A percentile compares a stretch with the other conserved stretches of the same genome.
These are phyloP conservation scores for Phoenicopterus ruber DNA, from an alignment of 2,113 vertebrate genomes.

Conservation along the genomic window DNA sequence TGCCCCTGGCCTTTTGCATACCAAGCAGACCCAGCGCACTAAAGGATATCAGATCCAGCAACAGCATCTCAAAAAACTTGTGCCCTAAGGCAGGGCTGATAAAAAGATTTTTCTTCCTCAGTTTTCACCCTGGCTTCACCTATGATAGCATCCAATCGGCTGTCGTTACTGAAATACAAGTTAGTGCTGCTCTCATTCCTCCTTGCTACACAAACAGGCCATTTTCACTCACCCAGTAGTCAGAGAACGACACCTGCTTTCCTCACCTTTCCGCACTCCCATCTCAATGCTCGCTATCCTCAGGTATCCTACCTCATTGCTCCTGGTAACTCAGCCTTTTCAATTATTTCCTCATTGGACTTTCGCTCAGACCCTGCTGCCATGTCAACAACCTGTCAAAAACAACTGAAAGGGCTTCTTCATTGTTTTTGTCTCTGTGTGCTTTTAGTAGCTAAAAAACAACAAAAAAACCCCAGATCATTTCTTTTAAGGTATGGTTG, in stretches of 20 bases:
- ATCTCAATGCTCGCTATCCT: background rate
- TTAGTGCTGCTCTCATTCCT: background rate
- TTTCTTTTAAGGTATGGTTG: conserved; percentile 1
- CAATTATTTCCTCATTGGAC: background rate
- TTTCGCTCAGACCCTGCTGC: background rate
- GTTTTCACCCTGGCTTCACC: background rate
- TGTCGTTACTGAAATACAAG: background rate
- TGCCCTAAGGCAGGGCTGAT: background rate
- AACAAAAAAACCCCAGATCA: background rate
- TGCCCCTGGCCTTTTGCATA: background rate
- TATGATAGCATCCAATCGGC: background rate
- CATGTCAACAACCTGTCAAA: background rate
- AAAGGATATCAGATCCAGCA: background rate
- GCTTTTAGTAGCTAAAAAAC: background rate
- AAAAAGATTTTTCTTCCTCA: background rate
- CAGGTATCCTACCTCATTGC: background rate
- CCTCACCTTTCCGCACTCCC: background rate
- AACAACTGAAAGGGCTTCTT: background rate
- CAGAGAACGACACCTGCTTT: background rate
- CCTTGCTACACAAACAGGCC: background rate
- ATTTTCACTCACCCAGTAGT: background rate
- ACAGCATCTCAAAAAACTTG: background rate
- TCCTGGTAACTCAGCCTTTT: background rate
- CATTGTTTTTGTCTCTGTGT: background rate
- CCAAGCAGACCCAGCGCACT: background rate